Conservation (phyloP, 2,797 vertebrate species). For the Acanthurus tractus region DNA sequence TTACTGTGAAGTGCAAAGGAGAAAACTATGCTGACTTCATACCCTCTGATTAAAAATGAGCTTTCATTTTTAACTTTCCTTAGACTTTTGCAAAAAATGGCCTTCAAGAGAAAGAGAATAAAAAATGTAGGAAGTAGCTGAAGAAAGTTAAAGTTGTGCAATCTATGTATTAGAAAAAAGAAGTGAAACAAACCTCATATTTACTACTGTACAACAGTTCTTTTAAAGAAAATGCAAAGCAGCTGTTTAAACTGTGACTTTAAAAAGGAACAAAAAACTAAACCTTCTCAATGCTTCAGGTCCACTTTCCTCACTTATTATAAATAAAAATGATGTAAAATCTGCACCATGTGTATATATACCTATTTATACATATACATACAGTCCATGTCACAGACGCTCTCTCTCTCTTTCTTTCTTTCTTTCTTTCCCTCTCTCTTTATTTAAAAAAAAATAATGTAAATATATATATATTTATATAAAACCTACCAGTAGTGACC, state of each 20-base stretch:
- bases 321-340: neutral
- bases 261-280: neutral
- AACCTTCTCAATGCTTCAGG: neutral
- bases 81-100: neutral
- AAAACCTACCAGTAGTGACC: neutral
- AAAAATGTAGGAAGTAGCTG: neutral
- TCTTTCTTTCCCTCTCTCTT: too few species aligned
- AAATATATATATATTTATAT: too few species aligned
- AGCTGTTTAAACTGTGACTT: neutral
- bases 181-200: neutral
- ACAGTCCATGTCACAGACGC: too few species aligned
- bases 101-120: neutral
- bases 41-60: neutral
- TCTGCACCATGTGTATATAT: neutral
- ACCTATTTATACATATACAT: too few species aligned
- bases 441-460: too few species aligned
- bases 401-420: too few species aligned
- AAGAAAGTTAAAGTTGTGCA: neutral
- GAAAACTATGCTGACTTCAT: neutral
- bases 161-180: neutral
- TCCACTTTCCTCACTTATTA: neutral
- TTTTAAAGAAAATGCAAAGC: slow-evolving; percentile 4
- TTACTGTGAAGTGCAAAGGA: slow-evolving; percentile 5
- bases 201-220: neutral
- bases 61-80: too few species aligned